A percentile compares a stretch with the other conserved stretches of the same genome.
Conservation (phyloP, 2,888 invertebrate species). For the Chydorus sphaericus region DNA sequence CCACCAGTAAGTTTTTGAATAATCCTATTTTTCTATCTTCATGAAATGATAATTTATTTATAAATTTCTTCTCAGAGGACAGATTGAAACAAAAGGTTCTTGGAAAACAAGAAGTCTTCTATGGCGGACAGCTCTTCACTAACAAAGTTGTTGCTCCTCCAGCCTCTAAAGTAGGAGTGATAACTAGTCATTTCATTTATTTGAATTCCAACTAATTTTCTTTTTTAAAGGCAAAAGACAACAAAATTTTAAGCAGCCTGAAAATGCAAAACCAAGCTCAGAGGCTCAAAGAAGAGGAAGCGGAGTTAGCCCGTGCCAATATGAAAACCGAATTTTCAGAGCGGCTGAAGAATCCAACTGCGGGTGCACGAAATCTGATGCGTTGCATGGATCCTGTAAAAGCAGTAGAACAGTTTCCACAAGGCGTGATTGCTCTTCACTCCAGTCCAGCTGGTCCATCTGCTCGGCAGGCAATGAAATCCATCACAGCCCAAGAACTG, state of each 20-base stretch:
- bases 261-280: conserved; percentile 18
- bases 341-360: conserved; percentile 22
- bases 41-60: neutral
- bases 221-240: conserved; percentile 4
- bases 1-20: neutral
- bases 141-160: conserved; percentile 12
- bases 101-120: conserved; percentile 57
- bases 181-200: conserved; percentile 32
- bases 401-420: neutral
- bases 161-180: conserved; percentile 49
- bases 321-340: conserved; percentile 8
- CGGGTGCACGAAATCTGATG: conserved; percentile 23
- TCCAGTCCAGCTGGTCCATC: neutral
- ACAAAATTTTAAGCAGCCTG: conserved; percentile 8
- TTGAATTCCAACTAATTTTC: neutral
- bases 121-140: conserved; percentile 56
- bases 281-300: conserved; percentile 20
- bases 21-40: conserved; percentile 22
- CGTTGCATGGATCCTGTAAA: conserved; percentile 17
- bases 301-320: conserved; percentile 16
- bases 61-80: conserved; percentile 20
- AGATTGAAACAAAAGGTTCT: conserved; percentile 53
- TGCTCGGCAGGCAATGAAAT: neutral
- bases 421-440: neutral
- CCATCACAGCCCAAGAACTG: conserved; percentile 11